phyloP scores from a whole-genome alignment of 2,888 invertebrate genomes.

The Tiphia femorata region DNA sequence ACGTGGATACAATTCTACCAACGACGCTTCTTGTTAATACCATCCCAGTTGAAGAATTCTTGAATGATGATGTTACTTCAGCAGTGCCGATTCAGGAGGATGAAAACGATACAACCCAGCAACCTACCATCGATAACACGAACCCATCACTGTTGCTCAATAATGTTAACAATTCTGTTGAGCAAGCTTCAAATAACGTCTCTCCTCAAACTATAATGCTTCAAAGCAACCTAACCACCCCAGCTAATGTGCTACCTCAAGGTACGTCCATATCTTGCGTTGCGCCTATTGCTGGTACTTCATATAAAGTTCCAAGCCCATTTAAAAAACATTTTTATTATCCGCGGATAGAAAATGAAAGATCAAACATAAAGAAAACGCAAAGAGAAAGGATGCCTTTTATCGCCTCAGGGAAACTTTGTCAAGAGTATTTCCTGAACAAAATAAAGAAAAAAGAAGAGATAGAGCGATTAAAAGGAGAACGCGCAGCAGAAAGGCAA shows the following conservation, averaged over 20 bases:
- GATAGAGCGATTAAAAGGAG: constrained; percentile 32
- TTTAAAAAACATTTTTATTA: constrained; percentile 35
- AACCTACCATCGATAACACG: constrained; percentile 9
- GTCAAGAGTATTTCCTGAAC: constrained; percentile 33
- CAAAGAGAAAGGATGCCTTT: constrained; percentile 34
- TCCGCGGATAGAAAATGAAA: constrained; percentile 21
- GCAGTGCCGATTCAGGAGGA: constrained; percentile 4
- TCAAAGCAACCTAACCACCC: background rate
- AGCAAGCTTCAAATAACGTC: constrained; percentile 3
- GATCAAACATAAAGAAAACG: constrained; percentile 21
- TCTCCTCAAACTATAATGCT: constrained; percentile 2
- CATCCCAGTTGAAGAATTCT: constrained; percentile 4
- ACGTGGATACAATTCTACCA: background rate
- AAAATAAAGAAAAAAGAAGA: constrained; percentile 21
- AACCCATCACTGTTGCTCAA: constrained; percentile 8
- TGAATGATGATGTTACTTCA: constrained; percentile 4
- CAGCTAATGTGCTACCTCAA: background rate
- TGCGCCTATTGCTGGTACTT: constrained; percentile 6
- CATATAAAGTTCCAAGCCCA: constrained; percentile 26
- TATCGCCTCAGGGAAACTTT: constrained; percentile 31
- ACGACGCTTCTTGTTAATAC: background rate
- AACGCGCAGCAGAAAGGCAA: constrained; percentile 23
- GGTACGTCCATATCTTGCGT: background rate
- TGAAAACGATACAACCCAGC: constrained; percentile 4
- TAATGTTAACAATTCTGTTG: constrained; percentile 5